Evolutionary conservation across 2,888 invertebrate genomes (phyloP).

Genomic region (Antitype chi): DNA sequence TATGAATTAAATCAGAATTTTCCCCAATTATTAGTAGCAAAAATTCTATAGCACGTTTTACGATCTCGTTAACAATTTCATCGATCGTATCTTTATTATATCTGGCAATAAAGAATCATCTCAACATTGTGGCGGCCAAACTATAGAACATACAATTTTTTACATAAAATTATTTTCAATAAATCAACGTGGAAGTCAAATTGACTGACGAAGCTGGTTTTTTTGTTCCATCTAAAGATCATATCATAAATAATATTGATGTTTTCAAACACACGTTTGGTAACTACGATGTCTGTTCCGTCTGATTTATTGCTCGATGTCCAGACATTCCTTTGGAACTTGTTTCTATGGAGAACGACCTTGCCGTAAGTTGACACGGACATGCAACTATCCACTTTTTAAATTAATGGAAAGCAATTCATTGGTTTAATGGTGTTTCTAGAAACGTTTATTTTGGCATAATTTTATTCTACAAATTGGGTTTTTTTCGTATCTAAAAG

Average conservation of each 20-base stretch:
- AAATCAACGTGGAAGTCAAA: slow-evolving; percentile 52
- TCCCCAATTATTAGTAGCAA: not conserved
- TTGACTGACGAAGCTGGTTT: slow-evolving; percentile 57
- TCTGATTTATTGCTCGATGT: slow-evolving; percentile 57
- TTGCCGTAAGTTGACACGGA: slow-evolving; percentile 50
- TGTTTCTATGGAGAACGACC: slow-evolving; percentile 52
- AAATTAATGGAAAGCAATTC: slow-evolving; percentile 37
- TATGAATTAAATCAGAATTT: not conserved
- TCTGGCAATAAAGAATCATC: slow-evolving; percentile 28
- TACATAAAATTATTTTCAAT: slow-evolving; percentile 36
- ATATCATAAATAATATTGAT: slow-evolving; percentile 58
- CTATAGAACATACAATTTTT: slow-evolving; percentile 5
- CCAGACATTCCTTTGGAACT: slow-evolving; percentile 57
- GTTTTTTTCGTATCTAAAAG: not conserved
- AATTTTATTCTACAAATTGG: not conserved
- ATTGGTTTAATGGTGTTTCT: slow-evolving; percentile 2
- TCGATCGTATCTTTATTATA: slow-evolving; percentile 26
- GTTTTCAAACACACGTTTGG: slow-evolving; percentile 41
- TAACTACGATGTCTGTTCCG: slow-evolving; percentile 39
- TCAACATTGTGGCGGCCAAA: slow-evolving; percentile 8
- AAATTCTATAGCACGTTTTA: slow-evolving; percentile 9
- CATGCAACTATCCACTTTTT: slow-evolving; percentile 48
- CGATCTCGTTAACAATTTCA: slow-evolving; percentile 19
- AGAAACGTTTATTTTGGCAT: slow-evolving; percentile 1
- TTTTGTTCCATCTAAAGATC: slow-evolving; percentile 49